A percentile compares a stretch with the other conserved stretches of the same genome.
phyloP scores from a whole-genome alignment of 2,888 invertebrate species.

The Tuta absoluta region DNA sequence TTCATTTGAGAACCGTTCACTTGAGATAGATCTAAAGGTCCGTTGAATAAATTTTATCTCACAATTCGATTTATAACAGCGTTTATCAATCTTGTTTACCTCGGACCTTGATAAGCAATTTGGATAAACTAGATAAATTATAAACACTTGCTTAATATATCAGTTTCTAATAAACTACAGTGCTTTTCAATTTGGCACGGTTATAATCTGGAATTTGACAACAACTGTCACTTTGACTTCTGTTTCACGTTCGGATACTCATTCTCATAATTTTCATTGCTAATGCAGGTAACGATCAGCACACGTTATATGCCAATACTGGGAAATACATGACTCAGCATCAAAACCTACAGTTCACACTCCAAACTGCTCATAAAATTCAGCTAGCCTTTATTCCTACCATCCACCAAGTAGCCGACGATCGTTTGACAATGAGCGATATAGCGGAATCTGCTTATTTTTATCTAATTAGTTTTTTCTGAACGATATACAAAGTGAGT shows the following conservation, averaged over 20 bases:
- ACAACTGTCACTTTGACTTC: slow-evolving; percentile 11
- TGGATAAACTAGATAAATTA: not conserved
- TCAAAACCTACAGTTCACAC: not conserved
- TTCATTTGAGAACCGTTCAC: slow-evolving; percentile 1
- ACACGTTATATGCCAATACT: not conserved
- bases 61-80: slow-evolving; percentile 13
- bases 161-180: not conserved
- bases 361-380: too few relatives aligned
- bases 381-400: too few relatives aligned
- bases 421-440: too few relatives aligned
- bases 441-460: too few relatives aligned
- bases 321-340: not conserved
- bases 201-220: slow-evolving; percentile 4
- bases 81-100: slow-evolving; percentile 26
- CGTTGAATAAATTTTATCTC: slow-evolving; percentile 3
- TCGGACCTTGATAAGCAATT: slow-evolving; percentile 7
- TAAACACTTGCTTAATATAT: not conserved
- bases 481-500: too few relatives aligned
- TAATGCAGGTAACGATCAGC: not conserved
- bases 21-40: slow-evolving; percentile 11
- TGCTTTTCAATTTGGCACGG: slow-evolving; percentile 3
- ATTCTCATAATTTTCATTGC: not conserved
- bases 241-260: slow-evolving; percentile 5
- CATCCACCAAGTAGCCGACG: too few relatives aligned
- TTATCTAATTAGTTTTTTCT: too few relatives aligned